These are phyloP conservation scores for Drosophila burlai DNA, from an alignment of 1,140 invertebrate genomes.

Conservation along the genomic window DNA sequence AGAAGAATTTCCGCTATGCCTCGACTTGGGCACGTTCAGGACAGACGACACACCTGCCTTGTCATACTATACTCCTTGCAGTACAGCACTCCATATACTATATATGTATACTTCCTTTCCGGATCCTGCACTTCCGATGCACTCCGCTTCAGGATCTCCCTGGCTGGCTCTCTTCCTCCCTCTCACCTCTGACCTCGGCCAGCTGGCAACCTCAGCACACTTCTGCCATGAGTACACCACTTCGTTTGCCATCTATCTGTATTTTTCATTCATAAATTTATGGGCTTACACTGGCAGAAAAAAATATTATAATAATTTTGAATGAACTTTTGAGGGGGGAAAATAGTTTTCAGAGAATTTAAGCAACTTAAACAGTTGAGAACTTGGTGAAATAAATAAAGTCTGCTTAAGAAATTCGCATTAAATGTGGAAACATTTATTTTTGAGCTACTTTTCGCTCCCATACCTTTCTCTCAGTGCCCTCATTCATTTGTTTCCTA, in stretches of 20 bases:
- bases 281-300: slow-evolving; percentile 7
- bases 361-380: not conserved
- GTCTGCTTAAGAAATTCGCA: too few relatives aligned
- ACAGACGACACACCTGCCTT: slow-evolving; percentile 41
- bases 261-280: slow-evolving; percentile 33
- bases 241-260: slow-evolving; percentile 5
- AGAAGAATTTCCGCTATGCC: slow-evolving; percentile 27
- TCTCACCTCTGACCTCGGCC: slow-evolving; percentile 1
- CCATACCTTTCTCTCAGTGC: slow-evolving; percentile 8
- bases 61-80: slow-evolving; percentile 20
- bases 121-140: slow-evolving; percentile 50
- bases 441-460: too few relatives aligned
- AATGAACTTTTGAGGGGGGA: accelerated
- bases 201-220: slow-evolving; percentile 44
- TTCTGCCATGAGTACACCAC: slow-evolving; percentile 34
- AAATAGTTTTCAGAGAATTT: not conserved
- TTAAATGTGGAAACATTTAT: not conserved
- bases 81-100: not conserved
- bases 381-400: not conserved
- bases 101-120: slow-evolving; percentile 16
- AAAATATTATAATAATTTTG: not conserved
- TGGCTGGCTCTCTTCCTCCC: not conserved
- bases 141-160: slow-evolving; percentile 7
- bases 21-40: slow-evolving; percentile 22
- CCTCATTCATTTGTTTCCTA: slow-evolving; percentile 52